Conservation (phyloP, 2,888 invertebrate species). For the Halocaridina rubra region DNA sequence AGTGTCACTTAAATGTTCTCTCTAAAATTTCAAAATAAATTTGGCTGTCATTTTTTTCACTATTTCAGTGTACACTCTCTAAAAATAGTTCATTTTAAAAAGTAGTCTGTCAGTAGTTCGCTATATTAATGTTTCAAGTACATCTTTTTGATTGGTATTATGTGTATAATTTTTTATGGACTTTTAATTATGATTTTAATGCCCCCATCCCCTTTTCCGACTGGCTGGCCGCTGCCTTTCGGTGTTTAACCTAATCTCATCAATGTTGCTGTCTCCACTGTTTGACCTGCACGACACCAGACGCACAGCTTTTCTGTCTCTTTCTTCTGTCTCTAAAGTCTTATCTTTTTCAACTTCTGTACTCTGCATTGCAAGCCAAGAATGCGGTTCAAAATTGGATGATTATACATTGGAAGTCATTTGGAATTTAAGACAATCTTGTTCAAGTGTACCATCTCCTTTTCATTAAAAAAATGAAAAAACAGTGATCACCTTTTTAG, state of each 20-base stretch:
- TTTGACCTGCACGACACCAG: slow-evolving; percentile 53
- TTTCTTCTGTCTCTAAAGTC: slow-evolving; percentile 19
- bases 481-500: no score
- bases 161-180: not conserved
- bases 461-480: no score
- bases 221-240: slow-evolving; percentile 1
- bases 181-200: not conserved
- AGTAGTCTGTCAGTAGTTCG: not conserved
- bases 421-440: no score
- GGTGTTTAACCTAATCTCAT: not conserved
- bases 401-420: no score
- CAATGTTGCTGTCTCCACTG: not conserved
- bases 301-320: not conserved
- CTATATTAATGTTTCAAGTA: not conserved
- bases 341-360: no score
- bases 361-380: no score
- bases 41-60: not conserved
- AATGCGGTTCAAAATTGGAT: no score
- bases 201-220: not conserved
- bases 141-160: not conserved
- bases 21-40: no score
- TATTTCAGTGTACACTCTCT: not conserved
- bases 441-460: no score
- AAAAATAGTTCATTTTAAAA: not conserved
- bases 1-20: not conserved